Conservation (phyloP, 2,113 vertebrate species). For the Dicentrarchus labrax region DNA sequence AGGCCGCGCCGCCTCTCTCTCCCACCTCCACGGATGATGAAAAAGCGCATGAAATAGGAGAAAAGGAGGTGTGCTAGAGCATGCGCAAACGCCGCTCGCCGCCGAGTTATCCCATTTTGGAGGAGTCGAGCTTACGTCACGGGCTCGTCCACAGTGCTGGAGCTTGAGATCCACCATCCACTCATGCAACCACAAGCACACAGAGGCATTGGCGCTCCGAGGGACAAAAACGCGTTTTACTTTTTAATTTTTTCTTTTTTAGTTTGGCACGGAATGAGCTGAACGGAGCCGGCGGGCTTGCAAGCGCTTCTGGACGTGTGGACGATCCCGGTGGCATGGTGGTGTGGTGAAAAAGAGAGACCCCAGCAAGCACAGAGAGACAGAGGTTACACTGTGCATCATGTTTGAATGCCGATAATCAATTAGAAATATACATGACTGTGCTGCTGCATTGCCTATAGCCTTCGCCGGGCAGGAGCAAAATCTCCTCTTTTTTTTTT, state of each 20-base stretch:
- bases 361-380: conserved; percentile 36
- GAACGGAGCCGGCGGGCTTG: conserved; percentile 35
- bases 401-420: conserved; percentile 77
- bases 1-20: conserved; percentile 25
- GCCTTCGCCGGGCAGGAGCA: conserved; percentile 72
- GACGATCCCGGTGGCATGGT: conserved; percentile 65
- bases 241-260: conserved; percentile 56
- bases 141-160: conserved; percentile 64
- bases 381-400: conserved; percentile 67
- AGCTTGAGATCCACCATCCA: conserved; percentile 71
- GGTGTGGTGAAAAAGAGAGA: conserved; percentile 64
- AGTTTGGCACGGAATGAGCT: conserved; percentile 54
- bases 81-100: conserved; percentile 64
- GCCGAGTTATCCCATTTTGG: conserved; percentile 61
- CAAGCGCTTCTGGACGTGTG: conserved; percentile 20
- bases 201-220: conserved; percentile 62
- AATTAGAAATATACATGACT: conserved; percentile 75
- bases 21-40: conserved; percentile 35
- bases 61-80: conserved; percentile 65
- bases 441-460: conserved; percentile 71
- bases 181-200: conserved; percentile 76
- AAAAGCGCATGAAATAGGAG: conserved; percentile 62
- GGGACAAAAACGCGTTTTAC: conserved; percentile 52
- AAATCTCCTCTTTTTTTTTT: background rate
- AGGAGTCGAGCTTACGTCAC: conserved; percentile 80